Conservation (phyloP, 1,140 invertebrate genomes). For the Thalassaphorura encarpata region DNA sequence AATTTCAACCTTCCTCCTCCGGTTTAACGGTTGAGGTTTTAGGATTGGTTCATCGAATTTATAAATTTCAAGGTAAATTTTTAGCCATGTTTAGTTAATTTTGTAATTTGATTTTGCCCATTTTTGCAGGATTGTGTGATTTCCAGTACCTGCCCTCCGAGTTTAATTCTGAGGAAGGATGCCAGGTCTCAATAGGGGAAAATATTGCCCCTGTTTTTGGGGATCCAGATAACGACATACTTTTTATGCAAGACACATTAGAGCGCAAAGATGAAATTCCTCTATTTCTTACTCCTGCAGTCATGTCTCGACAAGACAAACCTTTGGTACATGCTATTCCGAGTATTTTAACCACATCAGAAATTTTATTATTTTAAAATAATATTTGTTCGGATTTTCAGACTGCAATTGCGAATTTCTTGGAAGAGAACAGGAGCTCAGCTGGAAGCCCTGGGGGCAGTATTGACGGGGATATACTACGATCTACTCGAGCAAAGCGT, state of each 20-base stretch:
- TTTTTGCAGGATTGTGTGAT: constrained; percentile 65
- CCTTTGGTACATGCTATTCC: constrained; percentile 1
- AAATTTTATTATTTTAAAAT: background rate
- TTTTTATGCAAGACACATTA: background rate
- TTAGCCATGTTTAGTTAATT: constrained; percentile 14
- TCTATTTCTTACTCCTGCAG: constrained; percentile 9
- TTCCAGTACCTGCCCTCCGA: constrained; percentile 78
- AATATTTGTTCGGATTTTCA: background rate
- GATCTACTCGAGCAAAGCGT: constrained; percentile 5
- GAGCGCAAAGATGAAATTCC: background rate
- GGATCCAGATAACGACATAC: constrained; percentile 24
- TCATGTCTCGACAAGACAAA: constrained; percentile 15
- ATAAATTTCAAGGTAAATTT: constrained; percentile 60
- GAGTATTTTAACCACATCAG: background rate
- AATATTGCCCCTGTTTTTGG: constrained; percentile 49
- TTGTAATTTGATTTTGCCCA: background rate
- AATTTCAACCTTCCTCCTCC: background rate
- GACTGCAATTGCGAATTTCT: background rate
- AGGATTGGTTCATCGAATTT: constrained; percentile 55
- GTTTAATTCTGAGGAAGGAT: constrained; percentile 35
- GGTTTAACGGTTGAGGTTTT: constrained; percentile 45
- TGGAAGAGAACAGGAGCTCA: background rate
- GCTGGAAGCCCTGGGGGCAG: background rate
- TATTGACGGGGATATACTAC: background rate
- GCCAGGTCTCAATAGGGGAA: constrained; percentile 51